phyloP scores from a whole-genome alignment of 2,113 vertebrate genomes.

The Gulo gulo region DNA sequence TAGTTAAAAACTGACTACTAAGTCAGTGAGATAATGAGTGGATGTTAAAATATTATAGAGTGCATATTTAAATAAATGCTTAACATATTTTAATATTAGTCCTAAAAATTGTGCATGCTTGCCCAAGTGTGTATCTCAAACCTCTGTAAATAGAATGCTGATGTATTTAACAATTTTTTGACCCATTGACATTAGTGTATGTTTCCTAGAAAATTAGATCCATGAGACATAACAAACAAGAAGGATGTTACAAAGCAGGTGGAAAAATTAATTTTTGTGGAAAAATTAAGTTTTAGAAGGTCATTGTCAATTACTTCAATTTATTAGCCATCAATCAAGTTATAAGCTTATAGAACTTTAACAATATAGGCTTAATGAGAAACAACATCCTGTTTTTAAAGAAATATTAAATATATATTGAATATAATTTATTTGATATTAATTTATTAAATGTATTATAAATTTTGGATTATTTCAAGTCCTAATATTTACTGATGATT shows the following conservation, averaged over 20 bases:
- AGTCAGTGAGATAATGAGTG: neutral
- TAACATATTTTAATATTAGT: neutral
- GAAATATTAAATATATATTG: neutral
- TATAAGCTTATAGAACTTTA: neutral
- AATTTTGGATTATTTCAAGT: neutral
- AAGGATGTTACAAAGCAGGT: neutral
- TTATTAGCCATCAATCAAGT: neutral
- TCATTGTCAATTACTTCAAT: neutral
- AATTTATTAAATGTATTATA: neutral
- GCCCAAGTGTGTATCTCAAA: neutral
- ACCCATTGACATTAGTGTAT: neutral
- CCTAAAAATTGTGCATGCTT: neutral
- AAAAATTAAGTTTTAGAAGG: too few species aligned
- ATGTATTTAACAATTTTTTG: neutral
- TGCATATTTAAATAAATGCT: neutral
- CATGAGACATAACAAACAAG: too few species aligned
- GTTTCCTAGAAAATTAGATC: neutral
- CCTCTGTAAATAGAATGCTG: neutral
- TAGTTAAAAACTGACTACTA: neutral
- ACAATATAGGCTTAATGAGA: neutral
- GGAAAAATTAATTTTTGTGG: neutral
- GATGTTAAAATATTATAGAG: neutral
- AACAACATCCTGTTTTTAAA: neutral
- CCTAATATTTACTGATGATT: neutral
- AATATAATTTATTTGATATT: neutral